A percentile compares a stretch with the other conserved stretches of the same genome.
phyloP scores from a whole-genome alignment of 2,113 vertebrate genomes.

The Melanostigma gelatinosum region DNA sequence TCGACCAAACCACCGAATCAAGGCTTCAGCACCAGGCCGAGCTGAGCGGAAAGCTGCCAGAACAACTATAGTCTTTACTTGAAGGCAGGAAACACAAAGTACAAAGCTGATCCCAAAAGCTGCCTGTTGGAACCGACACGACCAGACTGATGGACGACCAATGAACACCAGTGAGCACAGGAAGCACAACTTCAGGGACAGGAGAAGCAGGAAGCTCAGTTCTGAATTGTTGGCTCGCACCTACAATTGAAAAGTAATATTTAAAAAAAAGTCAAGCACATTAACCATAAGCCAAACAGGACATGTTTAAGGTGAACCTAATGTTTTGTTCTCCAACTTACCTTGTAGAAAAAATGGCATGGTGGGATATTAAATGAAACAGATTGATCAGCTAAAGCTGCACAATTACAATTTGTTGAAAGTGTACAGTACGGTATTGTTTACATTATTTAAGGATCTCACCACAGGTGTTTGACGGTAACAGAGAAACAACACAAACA shows the following conservation, averaged over 20 bases:
- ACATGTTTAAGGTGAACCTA: background rate
- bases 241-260: conserved; percentile 14
- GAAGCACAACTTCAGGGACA: conserved; percentile 82
- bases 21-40: conserved; percentile 64
- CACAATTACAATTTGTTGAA: background rate
- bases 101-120: conserved; percentile 84
- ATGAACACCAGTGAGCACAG: conserved; percentile 82
- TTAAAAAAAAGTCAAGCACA: background rate
- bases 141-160: conserved; percentile 73
- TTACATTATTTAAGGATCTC: background rate
- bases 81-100: conserved; percentile 80
- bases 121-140: conserved; percentile 81
- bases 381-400: background rate
- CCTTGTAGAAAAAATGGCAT: background rate
- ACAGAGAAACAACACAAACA: conserved; percentile 75
- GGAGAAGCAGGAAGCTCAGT: conserved; percentile 81
- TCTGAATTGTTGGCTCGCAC: conserved; percentile 84
- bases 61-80: conserved; percentile 82
- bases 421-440: background rate
- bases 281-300: background rate
- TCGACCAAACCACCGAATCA: conserved; percentile 79
- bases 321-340: background rate
- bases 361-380: background rate
- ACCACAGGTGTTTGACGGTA: conserved; percentile 76
- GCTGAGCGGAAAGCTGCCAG: conserved; percentile 77